These are phyloP conservation scores for Subacronicta megacephala DNA, from an alignment of 2,888 invertebrate genomes.

Conservation along the genomic window DNA sequence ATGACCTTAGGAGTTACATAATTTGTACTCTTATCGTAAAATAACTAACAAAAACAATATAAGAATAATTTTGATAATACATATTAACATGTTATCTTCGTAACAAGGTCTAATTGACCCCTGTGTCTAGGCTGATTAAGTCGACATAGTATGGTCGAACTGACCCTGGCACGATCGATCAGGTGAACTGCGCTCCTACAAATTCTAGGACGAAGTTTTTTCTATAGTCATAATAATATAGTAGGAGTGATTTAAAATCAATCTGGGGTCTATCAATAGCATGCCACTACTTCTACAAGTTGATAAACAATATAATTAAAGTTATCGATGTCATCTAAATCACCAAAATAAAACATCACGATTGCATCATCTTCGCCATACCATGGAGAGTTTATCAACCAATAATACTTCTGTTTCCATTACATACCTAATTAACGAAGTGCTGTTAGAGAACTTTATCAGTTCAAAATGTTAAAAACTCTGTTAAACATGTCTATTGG, in stretches of 20 bases:
- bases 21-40: conserved; percentile 50
- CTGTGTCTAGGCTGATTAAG: no score
- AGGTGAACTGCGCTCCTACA: no score
- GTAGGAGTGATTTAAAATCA: no score
- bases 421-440: conserved; percentile 2
- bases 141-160: no score
- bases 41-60: conserved; percentile 21
- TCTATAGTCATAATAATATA: no score
- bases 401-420: background rate
- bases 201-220: no score
- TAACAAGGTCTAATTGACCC: conserved; percentile 1
- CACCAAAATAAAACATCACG: background rate
- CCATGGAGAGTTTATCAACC: conserved; percentile 9
- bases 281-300: background rate
- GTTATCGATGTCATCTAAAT: background rate
- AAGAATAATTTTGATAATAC: conserved; percentile 6
- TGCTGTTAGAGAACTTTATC: conserved; percentile 15
- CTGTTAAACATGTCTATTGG: no score
- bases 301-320: background rate
- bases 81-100: background rate
- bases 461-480: no score
- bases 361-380: conserved; percentile 1
- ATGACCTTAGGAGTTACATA: conserved; percentile 50
- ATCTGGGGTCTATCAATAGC: no score
- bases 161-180: no score